Base-by-base conservation (phyloP, 2,113 vertebrate genomes). In the Poeciliopsis retropinna region DNA sequence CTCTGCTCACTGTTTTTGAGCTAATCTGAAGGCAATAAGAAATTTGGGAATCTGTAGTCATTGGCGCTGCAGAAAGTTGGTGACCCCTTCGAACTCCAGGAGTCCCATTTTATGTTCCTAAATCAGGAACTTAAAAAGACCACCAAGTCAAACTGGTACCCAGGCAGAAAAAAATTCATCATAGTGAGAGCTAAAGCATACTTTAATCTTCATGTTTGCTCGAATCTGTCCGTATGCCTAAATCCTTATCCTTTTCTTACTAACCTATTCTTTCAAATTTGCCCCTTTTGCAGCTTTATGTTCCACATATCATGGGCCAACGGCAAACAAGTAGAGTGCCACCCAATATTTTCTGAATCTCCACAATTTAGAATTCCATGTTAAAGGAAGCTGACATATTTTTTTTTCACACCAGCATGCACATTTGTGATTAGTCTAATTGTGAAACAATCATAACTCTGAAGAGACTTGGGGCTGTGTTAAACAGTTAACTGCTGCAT, bases 401-500 rank as follows among this genome's bases (percentile, higher is more conserved):
- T 76, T 75, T 76, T 80, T 88, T 70, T 90, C 75, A 77, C 78
- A 85, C 79, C 80, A 72, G 72, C 81, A 86, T 67, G 72, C 84
- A 81, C 74, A 75, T 85, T 60, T 81, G 71, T 90, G 85, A 88
- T 89, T 83, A 85, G 85, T 83, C 71, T 78, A 87, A 83, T 89
- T 67, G 57, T 89, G 84, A 91, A 88, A 92, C 73, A 67, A 75
- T 90, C 86, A 85, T 78, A 74, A 85, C 47, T 89, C 80, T 73
- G 76, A 72, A 72, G 83, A 76, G 83, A 78, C 77, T 76, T 41
- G 78, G 74, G 47, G 82, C 79, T 76, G 80, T 82, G 87, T 91
- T 89, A 86, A 88, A 81, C 85, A 83, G 90, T 90, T 92, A 91
- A 90, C 84, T 85, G 88, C 87, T 76, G 79, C 85, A 89, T 89